Conservation (phyloP, 2,888 invertebrate species). For the Girardia tigrina region DNA sequence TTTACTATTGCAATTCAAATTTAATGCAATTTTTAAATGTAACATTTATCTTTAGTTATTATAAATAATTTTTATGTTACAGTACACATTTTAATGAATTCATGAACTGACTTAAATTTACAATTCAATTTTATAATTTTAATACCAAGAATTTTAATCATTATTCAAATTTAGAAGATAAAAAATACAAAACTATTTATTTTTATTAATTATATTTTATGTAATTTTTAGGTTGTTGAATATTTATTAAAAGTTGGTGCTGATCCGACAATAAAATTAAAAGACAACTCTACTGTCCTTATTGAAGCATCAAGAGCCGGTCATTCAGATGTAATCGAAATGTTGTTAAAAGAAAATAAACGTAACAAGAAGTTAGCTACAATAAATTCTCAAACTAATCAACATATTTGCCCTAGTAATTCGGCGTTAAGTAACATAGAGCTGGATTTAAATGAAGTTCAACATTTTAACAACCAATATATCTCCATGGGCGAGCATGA, state of each 20-base stretch:
- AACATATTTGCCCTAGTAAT: background rate
- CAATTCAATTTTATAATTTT: too few relatives aligned
- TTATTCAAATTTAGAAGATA: too few relatives aligned
- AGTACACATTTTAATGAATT: background rate
- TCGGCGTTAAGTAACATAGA: background rate
- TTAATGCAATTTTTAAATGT: too few relatives aligned
- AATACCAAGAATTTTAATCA: too few relatives aligned
- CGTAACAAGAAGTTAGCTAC: background rate
- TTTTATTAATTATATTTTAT: too few relatives aligned
- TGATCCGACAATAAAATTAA: conserved; percentile 85
- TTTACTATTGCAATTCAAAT: too few relatives aligned
- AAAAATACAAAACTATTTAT: too few relatives aligned
- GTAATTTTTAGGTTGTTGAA: conserved; percentile 30
- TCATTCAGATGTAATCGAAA: conserved; percentile 81
- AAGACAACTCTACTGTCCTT: conserved; percentile 93
- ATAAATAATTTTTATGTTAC: too few relatives aligned
- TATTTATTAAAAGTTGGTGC: conserved; percentile 59
- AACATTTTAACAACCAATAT: background rate
- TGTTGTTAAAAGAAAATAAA: conserved; percentile 57
- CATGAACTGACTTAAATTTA: too few relatives aligned
- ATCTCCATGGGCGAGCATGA: background rate
- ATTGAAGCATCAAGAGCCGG: conserved; percentile 97
- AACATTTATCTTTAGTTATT: too few relatives aligned
- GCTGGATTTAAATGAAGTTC: background rate
- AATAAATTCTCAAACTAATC: background rate